Percentiles rank a stretch among this genome's conserved stretches.
These are phyloP conservation scores for Sinocyclocheilus rhinocerous DNA, from an alignment of 2,113 vertebrate genomes.

Conservation along the genomic window DNA sequence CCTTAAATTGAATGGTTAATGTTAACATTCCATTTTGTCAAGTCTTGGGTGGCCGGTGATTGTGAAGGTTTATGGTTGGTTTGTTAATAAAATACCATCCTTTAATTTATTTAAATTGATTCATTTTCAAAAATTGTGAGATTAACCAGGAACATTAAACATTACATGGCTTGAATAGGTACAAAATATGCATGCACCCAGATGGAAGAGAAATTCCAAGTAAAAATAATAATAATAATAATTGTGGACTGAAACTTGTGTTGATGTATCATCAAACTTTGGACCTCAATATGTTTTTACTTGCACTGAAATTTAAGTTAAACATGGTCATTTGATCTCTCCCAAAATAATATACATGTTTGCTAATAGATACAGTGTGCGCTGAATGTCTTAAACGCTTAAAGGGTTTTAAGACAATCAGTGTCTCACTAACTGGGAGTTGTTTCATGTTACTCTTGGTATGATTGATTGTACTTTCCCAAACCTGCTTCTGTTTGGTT, in stretches of 20 bases:
- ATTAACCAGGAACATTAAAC: not conserved
- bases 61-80: not conserved
- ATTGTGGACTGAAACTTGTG: not conserved
- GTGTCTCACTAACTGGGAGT: not conserved
- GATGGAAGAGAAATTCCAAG: not conserved
- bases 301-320: not conserved
- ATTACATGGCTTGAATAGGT: not conserved
- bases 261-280: not conserved
- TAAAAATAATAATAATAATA: not conserved
- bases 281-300: not conserved
- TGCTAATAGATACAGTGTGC: not conserved
- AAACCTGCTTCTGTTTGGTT: not conserved
- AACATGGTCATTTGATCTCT: not conserved
- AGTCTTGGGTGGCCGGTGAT: not conserved
- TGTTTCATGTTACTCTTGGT: not conserved
- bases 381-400: not conserved
- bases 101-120: not conserved
- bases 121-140: not conserved
- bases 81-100: slow-evolving; percentile 13
- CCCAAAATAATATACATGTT: not conserved
- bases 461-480: slow-evolving; percentile 1
- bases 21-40: not conserved
- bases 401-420: not conserved
- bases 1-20: not conserved
- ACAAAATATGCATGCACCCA: not conserved